phyloP scores from a whole-genome alignment of 1,140 invertebrate species.

The Microplitis demolitor region DNA sequence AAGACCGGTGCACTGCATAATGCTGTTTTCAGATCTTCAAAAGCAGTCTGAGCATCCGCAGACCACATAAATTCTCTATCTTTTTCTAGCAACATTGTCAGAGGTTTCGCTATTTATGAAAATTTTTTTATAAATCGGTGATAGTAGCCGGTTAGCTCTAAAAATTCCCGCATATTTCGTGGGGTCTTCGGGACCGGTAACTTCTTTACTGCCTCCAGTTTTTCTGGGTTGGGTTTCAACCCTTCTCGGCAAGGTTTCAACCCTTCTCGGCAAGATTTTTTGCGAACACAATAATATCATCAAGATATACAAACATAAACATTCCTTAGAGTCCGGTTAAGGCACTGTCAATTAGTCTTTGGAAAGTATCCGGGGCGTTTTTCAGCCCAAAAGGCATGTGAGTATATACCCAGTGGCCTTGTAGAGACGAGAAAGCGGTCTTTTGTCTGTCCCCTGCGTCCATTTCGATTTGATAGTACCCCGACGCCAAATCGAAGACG shows the following conservation, averaged over 20 bases:
- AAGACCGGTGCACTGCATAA: constrained; percentile 28
- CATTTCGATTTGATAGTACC: too few relatives aligned
- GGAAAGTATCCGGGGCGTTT: background rate
- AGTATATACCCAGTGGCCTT: background rate
- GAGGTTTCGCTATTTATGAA: background rate
- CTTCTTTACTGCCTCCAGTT: background rate
- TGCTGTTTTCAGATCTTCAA: constrained; percentile 10
- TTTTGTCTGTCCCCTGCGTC: background rate
- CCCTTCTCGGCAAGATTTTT: background rate
- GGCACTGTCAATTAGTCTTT: background rate
- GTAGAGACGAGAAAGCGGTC: background rate
- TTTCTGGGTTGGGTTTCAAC: background rate
- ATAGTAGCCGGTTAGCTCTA: constrained; percentile 5
- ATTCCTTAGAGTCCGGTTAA: background rate
- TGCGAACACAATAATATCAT: background rate
- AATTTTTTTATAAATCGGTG: background rate
- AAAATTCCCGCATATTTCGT: background rate
- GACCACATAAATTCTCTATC: background rate
- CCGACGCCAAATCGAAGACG: too few relatives aligned
- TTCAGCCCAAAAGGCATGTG: background rate
- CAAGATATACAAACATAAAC: background rate
- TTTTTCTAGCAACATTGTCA: background rate
- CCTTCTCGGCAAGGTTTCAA: background rate
- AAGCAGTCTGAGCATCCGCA: background rate
- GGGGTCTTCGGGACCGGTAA: background rate